Base-by-base conservation (phyloP, 2,888 invertebrate genomes). In the Thymelicus acteon region DNA sequence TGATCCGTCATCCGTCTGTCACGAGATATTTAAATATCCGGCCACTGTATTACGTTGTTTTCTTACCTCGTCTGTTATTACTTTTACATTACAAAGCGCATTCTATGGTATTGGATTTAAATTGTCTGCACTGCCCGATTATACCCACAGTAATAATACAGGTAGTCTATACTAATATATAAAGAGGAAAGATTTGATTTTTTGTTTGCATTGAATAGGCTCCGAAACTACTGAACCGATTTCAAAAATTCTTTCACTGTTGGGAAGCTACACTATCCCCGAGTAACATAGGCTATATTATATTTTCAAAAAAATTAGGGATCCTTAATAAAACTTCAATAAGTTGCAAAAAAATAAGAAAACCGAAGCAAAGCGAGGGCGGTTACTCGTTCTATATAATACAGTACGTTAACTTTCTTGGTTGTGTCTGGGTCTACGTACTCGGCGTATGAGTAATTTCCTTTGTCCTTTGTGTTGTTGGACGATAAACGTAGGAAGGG, bases 11-110 rank as follows among this genome's bases (percentile, higher is more conserved):
- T 76, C 74, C 71, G 72, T 79, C 79, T 82, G 82, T 82, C 80
- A 75, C 80, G 79, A 80, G 78, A 81, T 85, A 83, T 85, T 70
- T 86, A 80, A 84, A 82, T 83, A 80, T 78, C 78, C 77, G 80
- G 81, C 82, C 81, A 85, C 85, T 75, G 81, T 79, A 82, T 85
- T 87, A 87, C 85, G 85, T 79, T 75, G 73, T 72, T 73, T 65
- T 67, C 72, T 72, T 72, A 73, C 73, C 72, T 61, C 65, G 37
- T 49, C 65, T 65, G 60, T 71, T 71, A 71, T 71, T 71, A 60
- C 60, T 65, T 71, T 60, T 71, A 60, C 71, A 65, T 71, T 71
- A 71, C 65, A 71, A 71, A 71, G 65, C 52, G 44, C 60, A 65
- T 65, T 65, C 57, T 64, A 65, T 39, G 63, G 52, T 54, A 52